Evolutionary conservation across 2,888 invertebrate genomes (phyloP), one percentile per base, ranked within the genome.

Genomic region (Meganola albula): DNA sequence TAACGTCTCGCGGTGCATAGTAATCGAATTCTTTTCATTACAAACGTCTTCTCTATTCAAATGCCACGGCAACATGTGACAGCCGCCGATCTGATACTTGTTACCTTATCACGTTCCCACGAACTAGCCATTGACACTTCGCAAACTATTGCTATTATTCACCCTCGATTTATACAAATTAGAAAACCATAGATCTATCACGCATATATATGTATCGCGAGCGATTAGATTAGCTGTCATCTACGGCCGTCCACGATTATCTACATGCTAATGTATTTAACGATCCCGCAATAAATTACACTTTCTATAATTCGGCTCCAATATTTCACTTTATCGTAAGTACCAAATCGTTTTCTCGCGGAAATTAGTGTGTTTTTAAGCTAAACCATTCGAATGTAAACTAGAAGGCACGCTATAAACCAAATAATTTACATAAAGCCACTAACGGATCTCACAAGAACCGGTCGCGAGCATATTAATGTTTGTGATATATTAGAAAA

Each of bases 401-500:
- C 78, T 82, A 69, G 76, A 63, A 79, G 82, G 74, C 49, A 65
- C 41, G 53, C 73, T 68, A 78, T 78, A 77, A 82, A 82, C 73
- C 56, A 66, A 75, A 73, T 71, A 63, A 84, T 84, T 84, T 74
- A 82, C 83, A 84, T 84, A 83, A 77, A 77, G 72, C 82, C 73
- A 73, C 76, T 84, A 85, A 84, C 84, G 84, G 84, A 80, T 82
- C 83, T 83, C 76, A 69, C 69, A 58, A 66, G 63, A 83, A 85
- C 84, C 75, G 68, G 85, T 85, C 75, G 55, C 53, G 44, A 59
- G 71, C 66, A 74, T 74, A 73, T 76, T 77, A 79, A 83, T 82
- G 78, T 61, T 58, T 51, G 83, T 85, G 84, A 83, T 84, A 78
- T 84, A 84, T 83, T 83, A 83, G 83, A 83, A 78, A 83, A 84